A percentile compares a stretch with the other conserved stretches of the same genome.
Evolutionary conservation across 2,113 vertebrate genomes (phyloP).

Genomic region (Lates calcarifer): DNA sequence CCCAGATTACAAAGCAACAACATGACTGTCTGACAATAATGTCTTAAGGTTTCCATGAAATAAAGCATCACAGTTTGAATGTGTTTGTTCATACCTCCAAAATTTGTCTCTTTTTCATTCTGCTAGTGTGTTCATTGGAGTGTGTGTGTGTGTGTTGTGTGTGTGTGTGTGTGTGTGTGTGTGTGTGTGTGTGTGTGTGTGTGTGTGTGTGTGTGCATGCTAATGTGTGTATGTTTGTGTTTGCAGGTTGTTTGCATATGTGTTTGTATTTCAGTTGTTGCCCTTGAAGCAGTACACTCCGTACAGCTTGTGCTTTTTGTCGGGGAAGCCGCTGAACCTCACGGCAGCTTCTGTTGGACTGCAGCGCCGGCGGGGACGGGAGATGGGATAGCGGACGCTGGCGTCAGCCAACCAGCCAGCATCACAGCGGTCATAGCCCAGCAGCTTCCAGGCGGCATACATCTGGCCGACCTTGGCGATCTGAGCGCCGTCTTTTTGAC

Average conservation of each 20-base stretch:
- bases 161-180: slow-evolving; percentile 21
- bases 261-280: slow-evolving; percentile 84
- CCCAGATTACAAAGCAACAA: slow-evolving; percentile 57
- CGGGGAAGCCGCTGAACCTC: slow-evolving; percentile 93
- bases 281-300: slow-evolving; percentile 96
- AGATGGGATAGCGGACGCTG: slow-evolving; percentile 96
- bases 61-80: slow-evolving; percentile 91
- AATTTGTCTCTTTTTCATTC: slow-evolving; percentile 4
- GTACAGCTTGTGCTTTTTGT: slow-evolving; percentile 97
- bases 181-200: slow-evolving; percentile 16
- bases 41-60: slow-evolving; percentile 81
- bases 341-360: slow-evolving; percentile 93
- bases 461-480: slow-evolving; percentile 98
- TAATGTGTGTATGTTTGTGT: slow-evolving; percentile 35
- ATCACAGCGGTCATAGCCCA: slow-evolving; percentile 95
- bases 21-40: slow-evolving; percentile 31
- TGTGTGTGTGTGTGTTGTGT: slow-evolving; percentile 17
- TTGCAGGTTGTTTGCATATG: slow-evolving; percentile 12
- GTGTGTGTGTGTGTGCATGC: slow-evolving; percentile 38
- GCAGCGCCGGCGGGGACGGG: slow-evolving; percentile 91
- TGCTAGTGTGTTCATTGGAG: slow-evolving; percentile 22
- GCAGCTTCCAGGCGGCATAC: slow-evolving; percentile 95
- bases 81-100: slow-evolving; percentile 32
- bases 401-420: slow-evolving; percentile 96
- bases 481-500: slow-evolving; percentile 90